phyloP scores from a whole-genome alignment of 2,888 invertebrate genomes.

The Epinotia nisella region DNA sequence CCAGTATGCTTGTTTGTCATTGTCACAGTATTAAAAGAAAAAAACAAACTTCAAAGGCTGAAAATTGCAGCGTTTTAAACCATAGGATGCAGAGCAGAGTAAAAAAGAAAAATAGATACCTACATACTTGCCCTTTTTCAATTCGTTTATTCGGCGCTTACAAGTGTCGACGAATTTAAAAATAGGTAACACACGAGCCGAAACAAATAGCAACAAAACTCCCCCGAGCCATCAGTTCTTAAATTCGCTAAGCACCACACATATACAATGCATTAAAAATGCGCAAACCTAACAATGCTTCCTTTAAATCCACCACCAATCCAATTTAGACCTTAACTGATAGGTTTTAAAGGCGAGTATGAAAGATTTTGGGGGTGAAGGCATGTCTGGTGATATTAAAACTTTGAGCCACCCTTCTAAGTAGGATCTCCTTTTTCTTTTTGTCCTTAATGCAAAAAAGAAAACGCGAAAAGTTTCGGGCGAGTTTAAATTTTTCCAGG shows the following conservation, averaged over 20 bases:
- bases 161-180: conserved; percentile 38
- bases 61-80: background rate
- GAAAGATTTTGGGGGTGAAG: conserved; percentile 1
- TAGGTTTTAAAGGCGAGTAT: background rate
- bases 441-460: conserved; percentile 80
- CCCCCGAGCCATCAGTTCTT: conserved; percentile 68
- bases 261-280: conserved; percentile 43
- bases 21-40: too few relatives aligned
- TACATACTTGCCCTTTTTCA: conserved; percentile 6
- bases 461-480: conserved; percentile 79
- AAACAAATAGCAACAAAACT: conserved; percentile 51
- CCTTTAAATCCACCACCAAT: background rate
- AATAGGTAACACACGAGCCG: conserved; percentile 21
- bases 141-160: conserved; percentile 23
- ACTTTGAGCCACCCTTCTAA: conserved; percentile 81
- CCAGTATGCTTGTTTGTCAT: too few relatives aligned
- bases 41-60: background rate
- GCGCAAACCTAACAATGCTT: conserved; percentile 21
- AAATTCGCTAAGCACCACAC: conserved; percentile 75
- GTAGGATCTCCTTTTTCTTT: conserved; percentile 72
- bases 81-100: background rate
- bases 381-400: conserved; percentile 68
- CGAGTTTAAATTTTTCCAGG: conserved; percentile 77
- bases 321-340: conserved; percentile 13
- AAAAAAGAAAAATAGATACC: background rate